Base-by-base conservation (phyloP, 2,113 vertebrate species). In the Naja naja region DNA sequence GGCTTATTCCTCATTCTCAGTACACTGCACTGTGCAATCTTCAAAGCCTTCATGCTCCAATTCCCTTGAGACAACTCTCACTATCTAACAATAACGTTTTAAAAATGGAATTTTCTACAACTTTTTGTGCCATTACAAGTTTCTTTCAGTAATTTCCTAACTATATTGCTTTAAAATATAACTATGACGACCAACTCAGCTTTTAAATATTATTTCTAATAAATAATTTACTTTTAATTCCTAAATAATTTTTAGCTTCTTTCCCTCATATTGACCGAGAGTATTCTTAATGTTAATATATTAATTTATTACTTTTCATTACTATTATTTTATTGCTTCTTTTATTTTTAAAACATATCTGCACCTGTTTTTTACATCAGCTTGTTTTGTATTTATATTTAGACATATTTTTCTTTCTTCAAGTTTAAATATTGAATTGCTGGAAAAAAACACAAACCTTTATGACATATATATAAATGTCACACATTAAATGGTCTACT, bases 231-330 rank as follows among this genome's bases (percentile, higher is more conserved):
- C 58, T 43, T 94, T 81, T 89, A 64, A 85, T 55, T 7, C 86
- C 92, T 64, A 49, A 93, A 58, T 7, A 4, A 89, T 92, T 94
- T 94, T 93, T 93, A 89, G 74, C 11, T 86, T 94, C 86, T 92
- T 53, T 94, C 92, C 47, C 8, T 81, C 94, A 95, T 93, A 95
- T 93, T 95, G 94, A 95, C 64, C 0, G n/a, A 93, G 25, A 53
- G 30, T 86, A 45, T 55, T 34, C 12, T 27, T 16, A 55, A 56
- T 12, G 22, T 39, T 43, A 81, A 81, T 81, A 43, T 43, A 81
- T 81, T 81, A 22, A 81, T 81, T 3, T 81, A 81, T 81, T 81
- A 81, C 74, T 81, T 43, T 81, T 81, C 34, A 81, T 81, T 81
- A 43, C 74, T 43, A 39, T 81, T 74, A 20, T 39, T 81, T 81